Evolutionary conservation across 1,140 invertebrate species (phyloP), one percentile per base, ranked within the genome.

Genomic region (Halesus radiatus): DNA sequence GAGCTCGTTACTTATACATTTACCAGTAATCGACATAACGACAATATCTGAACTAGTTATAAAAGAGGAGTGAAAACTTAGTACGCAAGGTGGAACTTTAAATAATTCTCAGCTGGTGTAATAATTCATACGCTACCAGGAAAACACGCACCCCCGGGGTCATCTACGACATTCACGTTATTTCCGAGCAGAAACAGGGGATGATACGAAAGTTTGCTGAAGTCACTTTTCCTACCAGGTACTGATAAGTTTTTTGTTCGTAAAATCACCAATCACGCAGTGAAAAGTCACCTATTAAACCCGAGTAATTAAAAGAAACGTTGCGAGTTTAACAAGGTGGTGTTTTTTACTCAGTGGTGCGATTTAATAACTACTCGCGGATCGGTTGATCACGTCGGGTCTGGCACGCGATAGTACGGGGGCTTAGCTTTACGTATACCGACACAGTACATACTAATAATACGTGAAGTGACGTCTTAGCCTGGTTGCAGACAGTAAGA

Each of bases 311-410:
- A 60, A 23, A 60, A 32, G n/a, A n/a, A n/a, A n/a, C n/a, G n/a
- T n/a, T n/a, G n/a, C n/a, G n/a, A n/a, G n/a, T n/a, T n/a, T n/a
- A n/a, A n/a, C n/a, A n/a, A n/a, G n/a, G 18, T 20, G 68, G 10
- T 20, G 20, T 53, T 72, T 72, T 52, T 18, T 72, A 72, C 68
- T 26, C 68, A 50, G 45, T 53, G 68, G 68, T 22, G 13, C 22
- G 23, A 37, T 72, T 15, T 45, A 13, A 10, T 13, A 45, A 45
- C 37, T 45, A 13, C 37, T 13, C 37, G 7, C 18, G 50, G n/a
- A 52, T 52, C 45, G 45, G 7, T 68, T 20, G 18, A 68, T 72
- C 68, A 72, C 50, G 45, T 72, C 68, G 37, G 68, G 68, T 72
- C 18, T 54, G 68, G 68, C 68, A 72, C 68, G 68, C 68, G 45